Evolutionary conservation across 2,797 vertebrate species (phyloP).

Genomic region (Coranthus polyacanthus): DNA sequence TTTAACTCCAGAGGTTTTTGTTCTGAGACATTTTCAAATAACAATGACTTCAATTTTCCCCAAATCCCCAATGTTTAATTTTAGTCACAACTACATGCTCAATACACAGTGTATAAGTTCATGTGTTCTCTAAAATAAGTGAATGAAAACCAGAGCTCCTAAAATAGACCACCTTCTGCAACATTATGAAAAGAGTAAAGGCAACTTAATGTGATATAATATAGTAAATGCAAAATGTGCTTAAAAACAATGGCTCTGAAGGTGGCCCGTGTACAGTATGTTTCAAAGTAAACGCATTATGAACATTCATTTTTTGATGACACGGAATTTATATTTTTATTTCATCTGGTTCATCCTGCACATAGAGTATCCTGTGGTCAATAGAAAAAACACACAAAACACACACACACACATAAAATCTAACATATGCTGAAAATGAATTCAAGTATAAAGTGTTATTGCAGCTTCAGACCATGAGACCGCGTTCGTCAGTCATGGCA

Average conservation of each 20-base stretch:
- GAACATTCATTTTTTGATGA: not conserved
- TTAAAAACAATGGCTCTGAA: not conserved
- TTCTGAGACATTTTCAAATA: not conserved
- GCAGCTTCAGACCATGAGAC: not conserved
- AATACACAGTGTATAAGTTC: not conserved
- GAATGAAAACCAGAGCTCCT: not conserved
- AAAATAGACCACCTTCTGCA: not conserved
- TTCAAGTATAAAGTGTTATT: slow-evolving; percentile 8
- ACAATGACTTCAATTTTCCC: not conserved
- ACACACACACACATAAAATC: not conserved
- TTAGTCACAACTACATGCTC: not conserved
- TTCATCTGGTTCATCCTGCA: not conserved
- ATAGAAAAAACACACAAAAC: not conserved
- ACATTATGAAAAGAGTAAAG: not conserved
- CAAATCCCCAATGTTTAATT: not conserved
- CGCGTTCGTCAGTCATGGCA: not conserved
- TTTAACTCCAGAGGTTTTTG: too few species aligned
- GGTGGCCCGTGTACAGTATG: not conserved
- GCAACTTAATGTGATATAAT: not conserved
- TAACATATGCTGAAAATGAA: not conserved
- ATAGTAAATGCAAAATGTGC: not conserved
- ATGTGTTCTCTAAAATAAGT: not conserved
- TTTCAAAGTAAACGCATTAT: too few species aligned
- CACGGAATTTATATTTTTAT: too few species aligned
- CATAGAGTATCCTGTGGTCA: not conserved